Evolutionary conservation across 1,140 invertebrate genomes (phyloP).

Genomic region (Pseudobourletiella spinata): DNA sequence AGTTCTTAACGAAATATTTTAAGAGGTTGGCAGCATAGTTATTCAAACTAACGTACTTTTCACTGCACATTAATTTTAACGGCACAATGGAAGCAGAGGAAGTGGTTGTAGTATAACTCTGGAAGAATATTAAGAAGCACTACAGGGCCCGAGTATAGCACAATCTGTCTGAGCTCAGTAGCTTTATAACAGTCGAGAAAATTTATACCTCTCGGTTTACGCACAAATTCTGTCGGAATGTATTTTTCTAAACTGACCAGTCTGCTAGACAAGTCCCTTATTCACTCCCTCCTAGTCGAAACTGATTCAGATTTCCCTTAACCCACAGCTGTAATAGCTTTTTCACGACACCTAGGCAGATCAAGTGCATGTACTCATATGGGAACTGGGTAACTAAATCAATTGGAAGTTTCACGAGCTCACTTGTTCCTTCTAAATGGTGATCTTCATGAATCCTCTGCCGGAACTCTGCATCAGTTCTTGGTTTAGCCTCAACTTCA

Average conservation of each 20-base stretch:
- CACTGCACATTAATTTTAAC: slow-evolving; percentile 37
- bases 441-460: not conserved
- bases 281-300: slow-evolving; percentile 4
- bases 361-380: slow-evolving; percentile 39
- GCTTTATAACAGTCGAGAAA: slow-evolving; percentile 43
- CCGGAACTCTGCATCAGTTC: slow-evolving; percentile 37
- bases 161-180: slow-evolving; percentile 44
- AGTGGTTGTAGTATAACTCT: slow-evolving; percentile 40
- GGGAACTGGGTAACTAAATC: slow-evolving; percentile 20
- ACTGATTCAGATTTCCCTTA: slow-evolving; percentile 15
- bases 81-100: slow-evolving; percentile 40
- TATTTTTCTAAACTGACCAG: not conserved
- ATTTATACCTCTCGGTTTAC: slow-evolving; percentile 37
- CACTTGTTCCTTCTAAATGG: slow-evolving; percentile 2
- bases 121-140: slow-evolving; percentile 38
- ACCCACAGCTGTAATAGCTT: slow-evolving; percentile 39
- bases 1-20: slow-evolving; percentile 36
- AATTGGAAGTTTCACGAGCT: slow-evolving; percentile 1
- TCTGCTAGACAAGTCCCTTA: too few relatives aligned
- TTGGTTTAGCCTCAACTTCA: slow-evolving; percentile 3
- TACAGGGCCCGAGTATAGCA: slow-evolving; percentile 43
- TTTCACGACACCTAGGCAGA: slow-evolving; percentile 38
- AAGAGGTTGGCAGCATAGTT: slow-evolving; percentile 38
- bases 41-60: slow-evolving; percentile 15
- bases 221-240: slow-evolving; percentile 38